These are phyloP conservation scores for Indicator indicator DNA, from an alignment of 2,113 vertebrate species.

Conservation along the genomic window DNA sequence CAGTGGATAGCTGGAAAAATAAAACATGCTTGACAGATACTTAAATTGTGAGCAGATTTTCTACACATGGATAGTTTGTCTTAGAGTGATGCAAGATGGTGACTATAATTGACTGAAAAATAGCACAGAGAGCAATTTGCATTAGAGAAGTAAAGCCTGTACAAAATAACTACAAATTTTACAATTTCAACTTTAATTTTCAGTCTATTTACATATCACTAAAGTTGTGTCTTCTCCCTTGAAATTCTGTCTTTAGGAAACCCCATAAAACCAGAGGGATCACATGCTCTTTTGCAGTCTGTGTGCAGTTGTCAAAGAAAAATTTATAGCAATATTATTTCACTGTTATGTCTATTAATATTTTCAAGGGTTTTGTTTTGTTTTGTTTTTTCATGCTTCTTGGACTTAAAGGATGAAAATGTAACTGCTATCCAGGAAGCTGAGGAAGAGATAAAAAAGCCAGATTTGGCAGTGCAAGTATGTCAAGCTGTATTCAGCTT, in stretches of 20 bases:
- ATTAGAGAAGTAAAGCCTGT: not conserved
- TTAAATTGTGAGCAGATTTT: not conserved
- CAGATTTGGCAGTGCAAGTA: constrained; percentile 75
- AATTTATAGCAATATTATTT: not conserved
- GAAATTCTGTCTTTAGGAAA: not conserved
- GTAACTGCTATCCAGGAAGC: constrained; percentile 52
- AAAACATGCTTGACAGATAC: not conserved
- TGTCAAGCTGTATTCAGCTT: constrained; percentile 31
- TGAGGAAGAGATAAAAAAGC: constrained; percentile 72
- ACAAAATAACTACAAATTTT: not conserved
- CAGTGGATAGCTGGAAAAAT: not conserved
- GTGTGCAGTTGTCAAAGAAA: not conserved
- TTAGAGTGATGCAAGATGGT: not conserved
- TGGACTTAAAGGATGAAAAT: constrained; percentile 70
- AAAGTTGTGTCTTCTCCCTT: not conserved
- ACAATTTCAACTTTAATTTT: not conserved
- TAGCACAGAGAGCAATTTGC: not conserved
- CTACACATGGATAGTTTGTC: not conserved
- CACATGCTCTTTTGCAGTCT: not conserved
- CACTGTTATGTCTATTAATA: not conserved
- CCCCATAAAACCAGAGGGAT: not conserved
- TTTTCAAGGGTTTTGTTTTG: constrained; percentile 16
- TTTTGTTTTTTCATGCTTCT: constrained; percentile 30
- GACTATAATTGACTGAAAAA: not conserved
- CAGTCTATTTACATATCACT: not conserved